Evolutionary conservation across 2,797 vertebrate genomes (phyloP), one percentile per base, ranked within the genome.

Genomic region (Tangara arthus): DNA sequence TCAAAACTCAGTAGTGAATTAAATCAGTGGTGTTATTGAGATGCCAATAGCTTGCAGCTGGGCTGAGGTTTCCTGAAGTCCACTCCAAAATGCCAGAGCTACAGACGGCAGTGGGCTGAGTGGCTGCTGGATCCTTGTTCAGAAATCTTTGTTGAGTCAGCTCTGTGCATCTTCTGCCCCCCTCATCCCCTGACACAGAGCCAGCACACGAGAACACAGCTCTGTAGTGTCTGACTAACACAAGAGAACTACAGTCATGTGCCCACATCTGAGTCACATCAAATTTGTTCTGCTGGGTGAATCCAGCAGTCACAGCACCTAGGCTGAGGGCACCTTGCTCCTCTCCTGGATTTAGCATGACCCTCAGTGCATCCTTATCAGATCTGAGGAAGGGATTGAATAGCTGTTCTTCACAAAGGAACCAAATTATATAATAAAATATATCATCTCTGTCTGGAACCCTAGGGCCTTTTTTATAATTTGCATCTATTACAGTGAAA

Each of bases 81-180:
- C 55, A 34, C 50, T 93, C 57, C 76, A 86, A 77, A 94, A 88
- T 49, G 11, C 53, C 21, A 19, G 6, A 30, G 41, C 52, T 70
- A 10, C 15, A 66, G 60, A 15, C 11, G 21, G 37, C 63, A 68
- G 35, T 0, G 3, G 65, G 35, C 24, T 59, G 82, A 82, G 55
- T 15, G 80, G 53, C 82, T 70, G 42, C 5, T 39, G 28, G 34
- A 6, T 79, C 34, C 78, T 81, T n/a, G 46, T 23, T 80, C 84
- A 80, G 49, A 57, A 81, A 68, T 78, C 57, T 87, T 70, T 89
- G 82, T 71, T 85, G 87, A 92, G 68, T 95, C 87, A 94, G 91
- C 84, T 95, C 64, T 39, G 41, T 35, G 60, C 21, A 27, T 56
- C 41, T 79, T 89, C 56, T 69, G 47, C 11, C 30, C 47, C 30